Conservation (phyloP, 92 coral and sea anemone genomes). For the Parazoanthus darwini region DNA sequence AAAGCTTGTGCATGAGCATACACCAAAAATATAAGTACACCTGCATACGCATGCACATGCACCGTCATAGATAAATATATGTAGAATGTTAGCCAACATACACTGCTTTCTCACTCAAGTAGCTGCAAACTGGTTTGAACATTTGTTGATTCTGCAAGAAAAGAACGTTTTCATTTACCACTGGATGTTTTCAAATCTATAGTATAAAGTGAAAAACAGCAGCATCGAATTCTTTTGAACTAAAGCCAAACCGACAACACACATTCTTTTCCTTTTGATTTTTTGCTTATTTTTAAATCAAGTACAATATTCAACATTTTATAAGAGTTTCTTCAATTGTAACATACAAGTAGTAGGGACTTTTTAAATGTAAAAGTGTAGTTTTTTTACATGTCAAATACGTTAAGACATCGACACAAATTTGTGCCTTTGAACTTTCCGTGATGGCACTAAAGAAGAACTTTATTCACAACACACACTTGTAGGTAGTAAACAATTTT, state of each 20-base stretch:
- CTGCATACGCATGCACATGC: background rate
- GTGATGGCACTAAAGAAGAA: no score
- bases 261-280: background rate
- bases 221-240: background rate
- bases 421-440: background rate
- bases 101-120: constrained; percentile 25
- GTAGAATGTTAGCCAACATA: background rate
- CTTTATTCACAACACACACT: no score
- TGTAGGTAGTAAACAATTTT: background rate
- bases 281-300: background rate
- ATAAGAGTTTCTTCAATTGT: background rate
- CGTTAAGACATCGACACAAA: no score
- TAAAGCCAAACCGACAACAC: background rate
- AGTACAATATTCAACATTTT: background rate
- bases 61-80: background rate
- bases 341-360: background rate
- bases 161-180: background rate
- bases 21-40: background rate
- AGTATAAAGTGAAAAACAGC: background rate
- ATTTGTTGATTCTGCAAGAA: constrained; percentile 17
- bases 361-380: no score
- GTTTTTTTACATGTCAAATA: no score
- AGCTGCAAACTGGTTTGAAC: constrained; percentile 34
- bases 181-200: background rate
- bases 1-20: background rate